Conservation (phyloP, 30 jellyfish, hydroid and myxozoan species). For the Phacellophora camtschatica region DNA sequence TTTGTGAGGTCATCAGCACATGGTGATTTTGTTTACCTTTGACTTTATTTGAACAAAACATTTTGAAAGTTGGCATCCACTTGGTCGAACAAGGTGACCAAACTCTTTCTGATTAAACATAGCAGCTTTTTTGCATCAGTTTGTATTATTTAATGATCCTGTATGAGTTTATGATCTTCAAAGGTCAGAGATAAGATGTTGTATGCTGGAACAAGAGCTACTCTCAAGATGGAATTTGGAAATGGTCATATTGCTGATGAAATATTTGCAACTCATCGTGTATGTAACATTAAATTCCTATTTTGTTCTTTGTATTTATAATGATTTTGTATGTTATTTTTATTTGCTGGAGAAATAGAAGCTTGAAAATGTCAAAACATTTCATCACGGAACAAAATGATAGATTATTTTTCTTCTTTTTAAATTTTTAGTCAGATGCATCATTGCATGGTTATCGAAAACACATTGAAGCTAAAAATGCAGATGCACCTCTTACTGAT, state of each 20-base stretch:
- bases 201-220: slow-evolving; percentile 96
- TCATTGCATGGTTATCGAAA: slow-evolving; percentile 68
- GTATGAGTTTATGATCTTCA: background rate
- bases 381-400: no score
- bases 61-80: no score
- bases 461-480: slow-evolving; percentile 61
- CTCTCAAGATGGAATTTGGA: slow-evolving; percentile 86
- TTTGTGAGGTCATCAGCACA: no score
- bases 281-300: no score
- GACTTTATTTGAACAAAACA: no score
- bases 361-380: no score
- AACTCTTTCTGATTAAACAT: no score
- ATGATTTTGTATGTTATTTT: no score
- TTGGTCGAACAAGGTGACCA: no score
- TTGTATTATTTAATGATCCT: background rate
- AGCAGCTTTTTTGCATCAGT: background rate
- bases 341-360: no score
- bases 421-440: slow-evolving; percentile 62
- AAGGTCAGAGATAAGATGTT: slow-evolving; percentile 94
- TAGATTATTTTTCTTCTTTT: background rate
- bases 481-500: slow-evolving; percentile 83
- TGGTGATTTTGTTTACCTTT: no score
- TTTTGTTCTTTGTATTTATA: no score
- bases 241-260: slow-evolving; percentile 93
- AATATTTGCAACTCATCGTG: slow-evolving; percentile 77